phyloP scores from a whole-genome alignment of 2,113 vertebrate species.

The Paramisgurnus dabryanus region DNA sequence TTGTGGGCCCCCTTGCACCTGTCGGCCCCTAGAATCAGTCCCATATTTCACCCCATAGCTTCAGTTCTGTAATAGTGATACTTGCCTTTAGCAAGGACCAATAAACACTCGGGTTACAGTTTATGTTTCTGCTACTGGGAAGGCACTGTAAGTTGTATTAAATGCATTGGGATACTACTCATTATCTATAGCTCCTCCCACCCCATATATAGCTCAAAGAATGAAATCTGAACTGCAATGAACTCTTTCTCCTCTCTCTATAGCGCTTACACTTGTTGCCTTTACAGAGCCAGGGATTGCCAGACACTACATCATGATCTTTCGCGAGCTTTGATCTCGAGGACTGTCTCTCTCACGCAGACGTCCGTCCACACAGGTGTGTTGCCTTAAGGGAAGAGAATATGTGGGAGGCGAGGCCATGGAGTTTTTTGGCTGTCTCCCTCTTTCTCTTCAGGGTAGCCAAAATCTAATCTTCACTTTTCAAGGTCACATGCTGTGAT shows the following conservation, averaged over 20 bases:
- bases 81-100: no score
- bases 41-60: no score
- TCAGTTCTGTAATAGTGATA: no score
- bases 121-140: no score
- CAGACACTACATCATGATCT: slow-evolving; percentile 28
- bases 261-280: neutral
- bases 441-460: slow-evolving; percentile 4
- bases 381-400: slow-evolving; percentile 46
- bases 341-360: slow-evolving; percentile 12
- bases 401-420: slow-evolving; percentile 37
- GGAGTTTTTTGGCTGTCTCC: slow-evolving; percentile 19
- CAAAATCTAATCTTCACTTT: slow-evolving; percentile 26
- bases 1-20: no score
- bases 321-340: slow-evolving; percentile 23
- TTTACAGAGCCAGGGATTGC: neutral
- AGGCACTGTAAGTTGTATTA: neutral
- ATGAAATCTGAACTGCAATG: slow-evolving; percentile 20
- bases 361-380: slow-evolving; percentile 41
- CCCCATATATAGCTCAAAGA: neutral
- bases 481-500: slow-evolving; percentile 25
- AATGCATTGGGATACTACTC: neutral
- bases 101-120: no score
- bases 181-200: neutral
- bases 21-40: no score
- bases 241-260: neutral